Evolutionary conservation across 2,797 vertebrate species (phyloP).

Genomic region (Chaetodon trifasciatus): DNA sequence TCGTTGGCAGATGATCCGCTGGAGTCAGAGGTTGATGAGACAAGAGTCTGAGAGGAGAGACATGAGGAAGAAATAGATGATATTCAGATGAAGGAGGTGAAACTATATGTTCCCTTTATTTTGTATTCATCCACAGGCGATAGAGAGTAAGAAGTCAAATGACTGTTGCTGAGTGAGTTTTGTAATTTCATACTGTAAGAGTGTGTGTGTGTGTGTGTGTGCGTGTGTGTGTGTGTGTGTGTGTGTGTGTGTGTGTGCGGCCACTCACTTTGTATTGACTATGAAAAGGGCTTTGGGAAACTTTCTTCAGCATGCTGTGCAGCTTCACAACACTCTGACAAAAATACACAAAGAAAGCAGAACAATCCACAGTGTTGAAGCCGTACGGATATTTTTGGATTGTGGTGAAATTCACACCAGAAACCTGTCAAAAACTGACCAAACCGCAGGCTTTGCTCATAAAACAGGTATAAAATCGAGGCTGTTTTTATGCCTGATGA

Average conservation of each 20-base stretch:
- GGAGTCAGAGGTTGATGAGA: constrained; percentile 40
- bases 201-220: constrained; percentile 2
- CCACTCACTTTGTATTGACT: constrained; percentile 51
- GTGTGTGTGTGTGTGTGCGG: constrained; percentile 6
- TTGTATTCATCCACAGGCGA: background rate
- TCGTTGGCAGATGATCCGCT: constrained; percentile 11
- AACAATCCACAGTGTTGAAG: background rate
- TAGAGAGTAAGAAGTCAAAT: background rate
- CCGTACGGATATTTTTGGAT: too few relatives aligned
- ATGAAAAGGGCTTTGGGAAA: constrained; percentile 53
- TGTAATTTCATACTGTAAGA: background rate
- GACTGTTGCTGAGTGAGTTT: background rate
- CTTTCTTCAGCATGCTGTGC: constrained; percentile 68
- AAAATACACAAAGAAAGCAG: background rate
- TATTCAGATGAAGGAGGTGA: background rate
- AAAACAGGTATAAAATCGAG: too few relatives aligned
- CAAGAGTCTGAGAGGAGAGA: constrained; percentile 25
- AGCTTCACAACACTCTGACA: constrained; percentile 57
- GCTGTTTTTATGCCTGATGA: too few relatives aligned
- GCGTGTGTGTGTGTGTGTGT: background rate
- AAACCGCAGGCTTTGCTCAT: too few relatives aligned
- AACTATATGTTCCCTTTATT: background rate
- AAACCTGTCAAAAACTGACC: too few relatives aligned
- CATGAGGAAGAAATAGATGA: background rate
- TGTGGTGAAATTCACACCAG: too few relatives aligned